Evolutionary conservation across 2,113 vertebrate species (phyloP).

Genomic region (Nycticryphes semicollaris): DNA sequence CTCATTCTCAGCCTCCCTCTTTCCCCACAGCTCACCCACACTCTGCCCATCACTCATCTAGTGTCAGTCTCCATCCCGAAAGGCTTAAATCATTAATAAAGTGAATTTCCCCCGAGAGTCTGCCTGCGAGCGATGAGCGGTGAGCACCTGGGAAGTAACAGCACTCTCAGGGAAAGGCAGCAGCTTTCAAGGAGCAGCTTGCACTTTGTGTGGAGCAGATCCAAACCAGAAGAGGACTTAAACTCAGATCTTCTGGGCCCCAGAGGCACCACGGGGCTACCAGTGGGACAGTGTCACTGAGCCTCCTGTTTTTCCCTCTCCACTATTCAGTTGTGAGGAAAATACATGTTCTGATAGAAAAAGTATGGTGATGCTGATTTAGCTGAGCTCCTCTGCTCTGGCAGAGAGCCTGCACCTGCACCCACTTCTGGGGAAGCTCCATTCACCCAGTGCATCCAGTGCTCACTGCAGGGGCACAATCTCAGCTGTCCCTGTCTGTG

Average conservation of each 20-base stretch:
- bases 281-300: not conserved
- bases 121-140: accelerated
- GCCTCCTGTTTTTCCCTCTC: not conserved
- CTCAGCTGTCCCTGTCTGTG: not conserved
- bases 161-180: not conserved
- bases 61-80: not conserved
- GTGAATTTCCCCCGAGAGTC: not conserved
- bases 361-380: not conserved
- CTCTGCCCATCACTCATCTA: not conserved
- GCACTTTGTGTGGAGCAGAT: not conserved
- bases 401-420: not conserved
- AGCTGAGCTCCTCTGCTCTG: not conserved
- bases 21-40: not conserved
- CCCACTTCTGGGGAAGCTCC: not conserved
- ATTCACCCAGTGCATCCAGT: not conserved
- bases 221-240: not conserved
- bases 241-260: not conserved
- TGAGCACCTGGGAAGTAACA: not conserved
- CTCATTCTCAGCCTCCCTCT: not conserved
- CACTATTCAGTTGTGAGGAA: not conserved
- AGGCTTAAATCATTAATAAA: not conserved
- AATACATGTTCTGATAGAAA: not conserved
- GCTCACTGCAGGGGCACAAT: not conserved
- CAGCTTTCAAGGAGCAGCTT: not conserved
- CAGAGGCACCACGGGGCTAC: not conserved